phyloP scores from a whole-genome alignment of 2,888 invertebrate species.

The Elegia similella region DNA sequence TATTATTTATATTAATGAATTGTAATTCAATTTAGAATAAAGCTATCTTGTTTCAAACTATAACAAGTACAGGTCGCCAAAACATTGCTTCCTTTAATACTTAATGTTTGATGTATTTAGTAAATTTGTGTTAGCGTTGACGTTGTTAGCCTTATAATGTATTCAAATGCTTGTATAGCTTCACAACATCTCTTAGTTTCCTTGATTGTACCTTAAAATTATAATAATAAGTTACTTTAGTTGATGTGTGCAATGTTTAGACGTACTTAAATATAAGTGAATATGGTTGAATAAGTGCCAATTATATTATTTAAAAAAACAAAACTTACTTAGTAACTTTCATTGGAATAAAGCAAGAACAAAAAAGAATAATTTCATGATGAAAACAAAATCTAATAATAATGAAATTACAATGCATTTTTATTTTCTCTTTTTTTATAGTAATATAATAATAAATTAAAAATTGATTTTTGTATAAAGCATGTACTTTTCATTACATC shows the following conservation, averaged over 20 bases:
- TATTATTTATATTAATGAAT: no score
- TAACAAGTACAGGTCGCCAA: not conserved
- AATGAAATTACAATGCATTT: not conserved
- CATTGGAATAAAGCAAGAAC: not conserved
- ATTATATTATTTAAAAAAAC: slow-evolving; percentile 1
- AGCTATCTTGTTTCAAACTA: slow-evolving; percentile 2
- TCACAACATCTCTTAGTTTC: not conserved
- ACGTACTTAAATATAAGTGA: slow-evolving; percentile 37
- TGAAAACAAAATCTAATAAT: not conserved
- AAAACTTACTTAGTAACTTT: not conserved
- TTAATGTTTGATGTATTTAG: slow-evolving; percentile 20
- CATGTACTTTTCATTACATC: no score
- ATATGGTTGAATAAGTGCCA: slow-evolving; percentile 32
- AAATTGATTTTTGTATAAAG: no score
- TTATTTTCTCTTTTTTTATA: not conserved
- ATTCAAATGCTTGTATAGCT: slow-evolving; percentile 5
- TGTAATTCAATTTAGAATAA: no score
- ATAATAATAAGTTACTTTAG: slow-evolving; percentile 21
- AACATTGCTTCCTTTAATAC: slow-evolving; percentile 12
- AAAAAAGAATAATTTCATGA: not conserved
- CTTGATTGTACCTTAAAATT: slow-evolving; percentile 10
- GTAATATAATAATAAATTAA: no score
- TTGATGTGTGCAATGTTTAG: slow-evolving; percentile 40
- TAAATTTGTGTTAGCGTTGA: slow-evolving; percentile 17
- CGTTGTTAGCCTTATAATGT: not conserved